Base-by-base conservation (phyloP, 2,888 invertebrate species). In the Coelinius sp. region DNA sequence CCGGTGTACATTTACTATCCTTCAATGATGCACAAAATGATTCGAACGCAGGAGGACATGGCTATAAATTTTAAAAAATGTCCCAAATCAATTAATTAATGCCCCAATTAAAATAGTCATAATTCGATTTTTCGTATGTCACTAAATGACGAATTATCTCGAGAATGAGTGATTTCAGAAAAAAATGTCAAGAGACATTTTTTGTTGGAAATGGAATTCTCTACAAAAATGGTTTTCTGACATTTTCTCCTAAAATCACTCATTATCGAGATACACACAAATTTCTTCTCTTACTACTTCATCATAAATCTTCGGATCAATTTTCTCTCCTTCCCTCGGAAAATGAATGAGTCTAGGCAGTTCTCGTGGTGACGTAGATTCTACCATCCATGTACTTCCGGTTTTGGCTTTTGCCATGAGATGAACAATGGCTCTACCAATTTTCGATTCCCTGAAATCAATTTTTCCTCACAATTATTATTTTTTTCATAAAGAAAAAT, bases 361-460 rank as follows among this genome's bases (percentile, higher is more conserved):
- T 65, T 83, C 82, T 44, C 78, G 77, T 0, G 81, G 73, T 0
- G 80, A 77, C 0, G 80, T 79, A 14, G 84, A 80, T 25, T 85
- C 83, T 12, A 84, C 75, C 7, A 85, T 17, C 84, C 85, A 85
- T 3, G 80, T 75, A 24, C 78, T 84, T 53, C 85, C 85, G 27
- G 75, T 82, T 44, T 77, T 75, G 1, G 81, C 85, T 14, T 67
- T 72, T 41, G 76, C 78, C 74, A 84, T 73, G 20, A 86, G 75
- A 65, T 83, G 80, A 62, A 79, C 71, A 71, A 85, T 44, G 5
- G 84, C 80, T 72, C 76, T 79, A 2, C 82, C 77, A 62, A 81
- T 69, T 69, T 79, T 71, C 56, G 62, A 46, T 66, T 79, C 73
- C 62, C 80, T 77, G 68, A 24, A 38, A 10, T 8, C 1, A 27